A percentile compares a stretch with the other conserved stretches of the same genome.
These are phyloP conservation scores for Rhadina sibilatrix DNA, from an alignment of 2,113 vertebrate species.

Conservation along the genomic window DNA sequence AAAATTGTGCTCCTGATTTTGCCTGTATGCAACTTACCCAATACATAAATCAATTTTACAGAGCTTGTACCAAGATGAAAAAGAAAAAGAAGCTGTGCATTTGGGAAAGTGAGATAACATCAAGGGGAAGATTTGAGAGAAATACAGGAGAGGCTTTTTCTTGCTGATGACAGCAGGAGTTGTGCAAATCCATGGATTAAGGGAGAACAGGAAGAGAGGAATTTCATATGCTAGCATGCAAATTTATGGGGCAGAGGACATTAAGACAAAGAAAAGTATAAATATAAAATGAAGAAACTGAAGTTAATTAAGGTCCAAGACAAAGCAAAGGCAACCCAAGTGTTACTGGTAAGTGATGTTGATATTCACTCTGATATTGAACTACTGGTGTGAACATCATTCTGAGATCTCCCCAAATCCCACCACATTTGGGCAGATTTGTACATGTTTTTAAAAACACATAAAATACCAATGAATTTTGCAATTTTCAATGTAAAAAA, in stretches of 20 bases:
- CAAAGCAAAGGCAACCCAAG: not conserved
- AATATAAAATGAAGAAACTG: not conserved
- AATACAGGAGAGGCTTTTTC: not conserved
- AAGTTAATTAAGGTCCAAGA: not conserved
- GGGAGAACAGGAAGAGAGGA: not conserved
- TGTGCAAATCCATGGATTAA: not conserved
- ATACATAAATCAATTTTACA: not conserved
- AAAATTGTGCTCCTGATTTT: not conserved
- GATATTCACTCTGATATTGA: not conserved
- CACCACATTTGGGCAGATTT: not conserved
- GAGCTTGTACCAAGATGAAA: not conserved
- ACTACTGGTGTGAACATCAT: not conserved
- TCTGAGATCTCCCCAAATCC: not conserved
- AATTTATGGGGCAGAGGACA: not conserved
- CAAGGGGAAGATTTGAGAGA: not conserved
- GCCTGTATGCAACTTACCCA: not conserved
- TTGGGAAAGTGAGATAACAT: not conserved
- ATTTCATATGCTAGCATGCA: not conserved
- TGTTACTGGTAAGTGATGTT: accelerated
- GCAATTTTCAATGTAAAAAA: not conserved
- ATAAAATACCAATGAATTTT: not conserved
- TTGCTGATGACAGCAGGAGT: not conserved
- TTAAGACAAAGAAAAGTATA: not conserved
- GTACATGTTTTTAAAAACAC: not conserved
- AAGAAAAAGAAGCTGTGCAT: not conserved